Evolutionary conservation across 2,113 vertebrate genomes (phyloP), one percentile per base, ranked within the genome.

Genomic region (Globicephala melas): DNA sequence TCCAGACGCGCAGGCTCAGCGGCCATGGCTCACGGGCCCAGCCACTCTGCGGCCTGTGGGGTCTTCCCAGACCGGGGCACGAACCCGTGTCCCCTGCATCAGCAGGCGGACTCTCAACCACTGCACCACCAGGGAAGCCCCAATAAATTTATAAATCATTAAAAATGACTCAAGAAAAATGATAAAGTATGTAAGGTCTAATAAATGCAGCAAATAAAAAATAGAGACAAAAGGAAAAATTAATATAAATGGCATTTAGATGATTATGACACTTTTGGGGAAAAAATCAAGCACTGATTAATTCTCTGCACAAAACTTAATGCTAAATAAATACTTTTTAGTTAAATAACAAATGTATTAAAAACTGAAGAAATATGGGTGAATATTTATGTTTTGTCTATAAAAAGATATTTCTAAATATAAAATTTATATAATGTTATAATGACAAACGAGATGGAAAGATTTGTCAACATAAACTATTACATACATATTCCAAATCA

Each of bases 161-260:
- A 53, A 94, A 63, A 81, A 94, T 90, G 31, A 95, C 38, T 87
- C 28, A 76, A 91, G n/a, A 73, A 82, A 2, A 88, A 96, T 50
- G 33, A 91, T 88, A 88, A 79, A 73, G 11, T 70, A 68, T 95
- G 41, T 82, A 85, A 93, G 50, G 55, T 93, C 8, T 62, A 94
- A 74, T 87, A 93, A 89, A 38, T 4, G 41, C 13, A 91, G 21
- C 41, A 71, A 96, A 9, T n/a, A 4, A 26, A 94, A 93, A 95
- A 67, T 85, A 41, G 70, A 91, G 33, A 15, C 50, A 96, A 70
- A 67, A 94, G 26, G 11, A 95, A 95, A 76, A 60, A 96, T 50
- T 74, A 81, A 92, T 77, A 70, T 71, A 93, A 94, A 95, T 86
- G n/a, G 1, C 12, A 63, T 82, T 85, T 83, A 82, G 11, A 63